A percentile compares a stretch with the other conserved stretches of the same genome.
Evolutionary conservation across 2,113 vertebrate species (phyloP).

Genomic region (Rana temporaria): DNA sequence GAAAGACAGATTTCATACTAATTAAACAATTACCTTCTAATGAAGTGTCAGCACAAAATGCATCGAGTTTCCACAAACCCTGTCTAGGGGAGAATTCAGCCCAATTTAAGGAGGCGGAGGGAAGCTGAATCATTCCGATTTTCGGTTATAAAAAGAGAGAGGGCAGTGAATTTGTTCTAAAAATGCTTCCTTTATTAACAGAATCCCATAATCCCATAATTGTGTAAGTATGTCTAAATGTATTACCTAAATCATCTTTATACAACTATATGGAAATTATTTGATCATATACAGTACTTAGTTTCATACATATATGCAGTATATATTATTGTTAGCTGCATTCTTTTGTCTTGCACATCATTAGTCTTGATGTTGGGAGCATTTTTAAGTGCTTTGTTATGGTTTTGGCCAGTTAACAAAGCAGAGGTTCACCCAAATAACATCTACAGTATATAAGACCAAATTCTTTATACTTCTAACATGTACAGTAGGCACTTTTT

Average conservation of each 20-base stretch:
- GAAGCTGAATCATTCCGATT: constrained; percentile 45
- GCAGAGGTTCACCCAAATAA: too few species aligned
- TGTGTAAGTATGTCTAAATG: constrained; percentile 52
- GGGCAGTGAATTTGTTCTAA: constrained; percentile 45
- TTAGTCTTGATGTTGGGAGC: background rate
- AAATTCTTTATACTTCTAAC: too few species aligned
- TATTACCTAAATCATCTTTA: constrained; percentile 32
- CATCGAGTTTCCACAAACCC: constrained; percentile 40
- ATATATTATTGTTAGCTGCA: background rate
- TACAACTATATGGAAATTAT: background rate
- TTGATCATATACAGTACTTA: background rate
- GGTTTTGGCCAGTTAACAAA: background rate
- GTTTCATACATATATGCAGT: background rate
- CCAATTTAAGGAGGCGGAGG: constrained; percentile 48
- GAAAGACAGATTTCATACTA: constrained; percentile 57
- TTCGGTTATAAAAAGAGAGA: constrained; percentile 49
- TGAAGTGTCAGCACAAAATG: constrained; percentile 56
- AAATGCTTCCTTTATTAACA: constrained; percentile 52
- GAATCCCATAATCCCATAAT: constrained; percentile 46
- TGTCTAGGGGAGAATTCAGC: constrained; percentile 53
- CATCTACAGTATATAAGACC: too few species aligned
- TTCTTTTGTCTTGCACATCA: background rate
- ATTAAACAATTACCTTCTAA: constrained; percentile 57
- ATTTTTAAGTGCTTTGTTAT: background rate
- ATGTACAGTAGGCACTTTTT: too few species aligned